phyloP scores from a whole-genome alignment of 1,140 invertebrate genomes.

The Drosophila murphyi region DNA sequence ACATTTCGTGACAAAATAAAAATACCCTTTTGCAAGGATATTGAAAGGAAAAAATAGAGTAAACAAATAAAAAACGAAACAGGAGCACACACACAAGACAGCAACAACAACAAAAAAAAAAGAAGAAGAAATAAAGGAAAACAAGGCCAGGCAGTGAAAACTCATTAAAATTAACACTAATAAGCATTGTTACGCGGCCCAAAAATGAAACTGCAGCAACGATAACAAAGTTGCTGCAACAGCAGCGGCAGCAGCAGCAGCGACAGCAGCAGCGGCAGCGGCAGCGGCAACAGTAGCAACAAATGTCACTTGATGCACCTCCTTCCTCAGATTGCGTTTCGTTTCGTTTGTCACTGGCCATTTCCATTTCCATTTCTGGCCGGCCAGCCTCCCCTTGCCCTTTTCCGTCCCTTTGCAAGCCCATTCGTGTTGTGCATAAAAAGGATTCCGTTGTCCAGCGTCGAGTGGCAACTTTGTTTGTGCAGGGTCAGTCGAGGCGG shows the following conservation, averaged over 20 bases:
- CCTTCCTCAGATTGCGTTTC: conserved; percentile 32
- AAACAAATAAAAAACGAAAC: background rate
- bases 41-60: conserved; percentile 2
- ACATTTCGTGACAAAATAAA: background rate
- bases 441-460: conserved; percentile 56
- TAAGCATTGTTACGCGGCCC: conserved; percentile 55
- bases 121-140: background rate
- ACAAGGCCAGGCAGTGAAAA: conserved; percentile 56
- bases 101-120: too few relatives aligned
- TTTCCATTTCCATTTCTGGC: conserved; percentile 33
- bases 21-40: background rate
- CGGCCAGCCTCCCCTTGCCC: background rate
- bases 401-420: too few relatives aligned
- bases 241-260: conserved; percentile 16
- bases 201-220: conserved; percentile 40
- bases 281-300: conserved; percentile 32
- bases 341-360: conserved; percentile 50
- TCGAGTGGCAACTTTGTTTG: conserved; percentile 34
- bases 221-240: conserved; percentile 52
- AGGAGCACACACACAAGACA: background rate
- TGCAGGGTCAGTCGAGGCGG: background rate
- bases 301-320: conserved; percentile 52
- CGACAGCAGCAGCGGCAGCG: conserved; percentile 35
- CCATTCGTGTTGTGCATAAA: conserved; percentile 42
- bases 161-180: conserved; percentile 69